A percentile compares a stretch with the other conserved stretches of the same genome.
Conservation (phyloP, 1,140 invertebrate genomes). For the Bombus haemorrhoidalis region DNA sequence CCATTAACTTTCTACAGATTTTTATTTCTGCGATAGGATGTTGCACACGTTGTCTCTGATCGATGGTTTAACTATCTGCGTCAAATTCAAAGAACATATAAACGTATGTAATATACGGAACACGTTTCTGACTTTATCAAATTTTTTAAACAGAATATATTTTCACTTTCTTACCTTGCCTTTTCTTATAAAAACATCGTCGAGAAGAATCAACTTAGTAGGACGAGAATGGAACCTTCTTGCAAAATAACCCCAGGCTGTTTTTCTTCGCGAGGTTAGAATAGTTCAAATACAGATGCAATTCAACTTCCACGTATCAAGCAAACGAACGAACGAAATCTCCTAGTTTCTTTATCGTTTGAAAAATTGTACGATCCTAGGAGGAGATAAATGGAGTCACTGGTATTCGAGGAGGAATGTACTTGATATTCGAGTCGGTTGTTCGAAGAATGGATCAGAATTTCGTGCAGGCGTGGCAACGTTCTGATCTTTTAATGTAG, state of each 20-base stretch:
- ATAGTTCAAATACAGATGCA: neutral
- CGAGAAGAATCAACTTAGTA: neutral
- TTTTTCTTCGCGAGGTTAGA: too few species aligned
- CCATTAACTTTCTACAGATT: too few species aligned
- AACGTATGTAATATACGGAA: too few species aligned
- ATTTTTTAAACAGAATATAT: neutral
- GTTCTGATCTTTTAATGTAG: conserved; percentile 33
- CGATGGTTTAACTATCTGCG: too few species aligned
- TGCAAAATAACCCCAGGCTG: too few species aligned
- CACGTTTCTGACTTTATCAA: neutral
- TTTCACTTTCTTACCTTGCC: neutral
- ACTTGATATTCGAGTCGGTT: conserved; percentile 3
- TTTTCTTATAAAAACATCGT: neutral
- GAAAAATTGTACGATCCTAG: neutral
- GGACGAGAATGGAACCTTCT: neutral
- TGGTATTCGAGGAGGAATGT: neutral
- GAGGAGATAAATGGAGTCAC: neutral
- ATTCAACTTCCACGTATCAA: neutral
- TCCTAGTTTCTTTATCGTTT: neutral
- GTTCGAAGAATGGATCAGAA: conserved; percentile 17
- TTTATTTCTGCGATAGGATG: too few species aligned
- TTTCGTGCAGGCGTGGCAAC: conserved; percentile 17
- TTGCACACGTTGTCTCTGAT: too few species aligned
- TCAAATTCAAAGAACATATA: too few species aligned
- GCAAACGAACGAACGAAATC: neutral